phyloP scores from a whole-genome alignment of 2,888 invertebrate species.

The Spilarctia lutea region DNA sequence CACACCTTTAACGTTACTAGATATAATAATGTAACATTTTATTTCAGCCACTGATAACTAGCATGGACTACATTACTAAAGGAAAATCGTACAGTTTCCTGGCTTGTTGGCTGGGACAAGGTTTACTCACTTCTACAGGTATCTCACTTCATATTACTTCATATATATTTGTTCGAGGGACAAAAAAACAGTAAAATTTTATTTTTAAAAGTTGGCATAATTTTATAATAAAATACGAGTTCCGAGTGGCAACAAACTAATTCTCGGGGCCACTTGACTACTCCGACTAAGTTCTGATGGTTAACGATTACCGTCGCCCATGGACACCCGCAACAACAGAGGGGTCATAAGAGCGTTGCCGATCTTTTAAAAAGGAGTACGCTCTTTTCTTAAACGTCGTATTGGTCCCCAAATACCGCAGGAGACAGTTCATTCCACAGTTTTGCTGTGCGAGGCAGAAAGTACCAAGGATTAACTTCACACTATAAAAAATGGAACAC shows the following conservation, averaged over 20 bases:
- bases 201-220: background rate
- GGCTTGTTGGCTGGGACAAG: slow-evolving; percentile 84
- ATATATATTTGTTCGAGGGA: background rate
- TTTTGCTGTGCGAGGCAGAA: no score
- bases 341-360: no score
- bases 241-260: background rate
- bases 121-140: slow-evolving; percentile 85
- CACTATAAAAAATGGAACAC: no score
- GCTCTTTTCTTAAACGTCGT: no score
- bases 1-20: background rate
- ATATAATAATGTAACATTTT: background rate
- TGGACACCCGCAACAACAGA: no score
- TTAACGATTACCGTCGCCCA: background rate
- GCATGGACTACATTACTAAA: slow-evolving; percentile 84
- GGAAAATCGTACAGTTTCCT: slow-evolving; percentile 80
- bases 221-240: background rate
- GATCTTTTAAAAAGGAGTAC: no score
- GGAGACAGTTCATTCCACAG: no score
- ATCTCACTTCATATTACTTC: slow-evolving; percentile 18
- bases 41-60: slow-evolving; percentile 79
- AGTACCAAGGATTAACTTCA: no score
- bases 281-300: no score
- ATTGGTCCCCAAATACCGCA: no score
- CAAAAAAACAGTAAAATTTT: background rate
- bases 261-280: background rate